These are phyloP conservation scores for Erpetoichthys calabaricus DNA, from an alignment of 2,797 vertebrate species.

Conservation along the genomic window DNA sequence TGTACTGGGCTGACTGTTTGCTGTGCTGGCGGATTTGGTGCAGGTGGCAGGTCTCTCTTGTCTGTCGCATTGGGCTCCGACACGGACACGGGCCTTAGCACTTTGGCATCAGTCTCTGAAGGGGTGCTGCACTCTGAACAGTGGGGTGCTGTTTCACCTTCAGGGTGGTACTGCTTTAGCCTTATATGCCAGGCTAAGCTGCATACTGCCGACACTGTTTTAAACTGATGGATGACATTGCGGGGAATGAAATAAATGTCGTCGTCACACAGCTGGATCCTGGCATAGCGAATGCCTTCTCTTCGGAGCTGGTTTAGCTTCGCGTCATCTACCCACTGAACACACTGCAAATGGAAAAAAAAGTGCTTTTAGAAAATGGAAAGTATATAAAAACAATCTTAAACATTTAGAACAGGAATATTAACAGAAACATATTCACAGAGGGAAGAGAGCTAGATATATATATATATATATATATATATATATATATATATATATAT, in stretches of 20 bases:
- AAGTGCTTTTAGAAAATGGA: slow-evolving; percentile 27
- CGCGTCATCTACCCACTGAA: slow-evolving; percentile 87
- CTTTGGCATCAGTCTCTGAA: slow-evolving; percentile 41
- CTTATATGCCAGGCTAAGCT: slow-evolving; percentile 97
- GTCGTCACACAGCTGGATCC: slow-evolving; percentile 82
- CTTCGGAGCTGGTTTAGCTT: slow-evolving; percentile 96
- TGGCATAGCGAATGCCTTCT: slow-evolving; percentile 86
- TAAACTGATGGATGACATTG: slow-evolving; percentile 98
- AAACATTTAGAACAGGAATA: not conserved
- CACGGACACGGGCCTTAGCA: slow-evolving; percentile 36
- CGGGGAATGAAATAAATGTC: slow-evolving; percentile 98
- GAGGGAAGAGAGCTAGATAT: not conserved
- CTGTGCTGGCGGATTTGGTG: slow-evolving; percentile 37
- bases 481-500: too few relatives aligned
- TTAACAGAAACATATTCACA: not conserved
- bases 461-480: too few relatives aligned
- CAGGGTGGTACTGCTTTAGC: slow-evolving; percentile 73
- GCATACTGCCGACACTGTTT: slow-evolving; percentile 95
- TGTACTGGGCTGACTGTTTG: slow-evolving; percentile 35
- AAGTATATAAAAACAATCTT: not conserved
- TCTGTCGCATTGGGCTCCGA: slow-evolving; percentile 48
- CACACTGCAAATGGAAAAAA: slow-evolving; percentile 48
- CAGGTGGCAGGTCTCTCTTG: slow-evolving; percentile 37
- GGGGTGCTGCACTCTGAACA: slow-evolving; percentile 37
- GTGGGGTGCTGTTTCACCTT: slow-evolving; percentile 29